A percentile compares a stretch with the other conserved stretches of the same genome.
Conservation (phyloP, 2,888 invertebrate species). For the Andricus curvator region DNA sequence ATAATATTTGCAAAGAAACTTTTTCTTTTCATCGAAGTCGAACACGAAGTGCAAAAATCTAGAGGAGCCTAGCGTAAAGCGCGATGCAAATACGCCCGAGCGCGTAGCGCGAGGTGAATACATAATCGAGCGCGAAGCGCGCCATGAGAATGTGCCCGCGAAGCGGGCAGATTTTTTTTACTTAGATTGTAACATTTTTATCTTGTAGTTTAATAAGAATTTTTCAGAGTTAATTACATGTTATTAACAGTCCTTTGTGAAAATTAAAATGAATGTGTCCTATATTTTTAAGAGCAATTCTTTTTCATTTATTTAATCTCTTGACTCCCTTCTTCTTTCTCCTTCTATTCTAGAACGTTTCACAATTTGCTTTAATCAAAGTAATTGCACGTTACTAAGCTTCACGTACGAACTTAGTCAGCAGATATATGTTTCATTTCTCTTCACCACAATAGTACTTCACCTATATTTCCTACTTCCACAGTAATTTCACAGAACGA, state of each 20-base stretch:
- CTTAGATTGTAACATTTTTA: too few species aligned
- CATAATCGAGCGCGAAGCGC: too few species aligned
- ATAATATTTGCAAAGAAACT: too few species aligned
- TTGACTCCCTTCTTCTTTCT: constrained; percentile 11
- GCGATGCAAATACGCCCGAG: too few species aligned
- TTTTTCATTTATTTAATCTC: constrained; percentile 33
- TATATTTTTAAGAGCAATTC: constrained; percentile 24
- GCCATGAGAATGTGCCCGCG: too few species aligned
- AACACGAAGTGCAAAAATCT: too few species aligned
- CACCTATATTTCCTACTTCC: constrained; percentile 13
- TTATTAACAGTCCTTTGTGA: background rate
- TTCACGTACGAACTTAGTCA: constrained; percentile 22
- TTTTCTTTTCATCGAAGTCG: too few species aligned
- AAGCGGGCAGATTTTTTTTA: too few species aligned
- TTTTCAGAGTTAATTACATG: background rate
- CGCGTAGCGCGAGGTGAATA: too few species aligned
- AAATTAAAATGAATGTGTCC: constrained; percentile 10
- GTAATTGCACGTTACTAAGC: constrained; percentile 37
- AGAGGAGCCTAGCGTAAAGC: too few species aligned
- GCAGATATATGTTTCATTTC: constrained; percentile 15
- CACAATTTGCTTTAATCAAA: constrained; percentile 40
- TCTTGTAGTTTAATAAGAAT: too few species aligned
- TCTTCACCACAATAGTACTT: constrained; percentile 27
- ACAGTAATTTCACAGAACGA: constrained; percentile 2
- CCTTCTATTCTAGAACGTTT: constrained; percentile 11